These are phyloP conservation scores for Macropis europaea DNA, from an alignment of 2,888 invertebrate genomes.

Conservation along the genomic window DNA sequence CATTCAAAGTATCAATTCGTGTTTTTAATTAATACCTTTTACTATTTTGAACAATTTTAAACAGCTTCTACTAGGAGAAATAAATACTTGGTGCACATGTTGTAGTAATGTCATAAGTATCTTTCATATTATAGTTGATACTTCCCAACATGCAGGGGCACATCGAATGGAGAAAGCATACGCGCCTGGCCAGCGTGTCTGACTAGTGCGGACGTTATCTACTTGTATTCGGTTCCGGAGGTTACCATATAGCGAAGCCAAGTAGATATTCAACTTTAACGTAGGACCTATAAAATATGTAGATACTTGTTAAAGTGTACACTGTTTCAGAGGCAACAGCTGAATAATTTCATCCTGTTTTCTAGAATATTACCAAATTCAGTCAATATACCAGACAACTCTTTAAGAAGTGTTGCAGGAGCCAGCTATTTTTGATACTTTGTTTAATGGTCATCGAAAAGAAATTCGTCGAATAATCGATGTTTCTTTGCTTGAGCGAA, in stretches of 20 bases:
- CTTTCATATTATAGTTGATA: not conserved
- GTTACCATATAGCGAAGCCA: not conserved
- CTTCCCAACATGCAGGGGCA: not conserved
- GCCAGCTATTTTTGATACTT: not conserved
- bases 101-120: not conserved
- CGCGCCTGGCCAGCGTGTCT: conserved; percentile 51
- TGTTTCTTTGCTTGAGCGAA: conserved; percentile 9
- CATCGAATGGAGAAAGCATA: conserved; percentile 13
- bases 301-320: not conserved
- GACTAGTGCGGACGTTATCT: conserved; percentile 71
- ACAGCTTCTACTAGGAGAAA: too few relatives aligned
- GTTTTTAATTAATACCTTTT: not conserved
- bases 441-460: not conserved
- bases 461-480: not conserved
- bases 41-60: not conserved
- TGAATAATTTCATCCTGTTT: not conserved
- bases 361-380: not conserved
- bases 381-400: not conserved
- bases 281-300: not conserved
- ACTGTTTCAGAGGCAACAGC: not conserved
- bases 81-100: too few relatives aligned
- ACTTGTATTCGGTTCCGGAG: conserved; percentile 55
- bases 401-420: not conserved
- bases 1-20: too few relatives aligned
- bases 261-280: not conserved